Percentiles rank a stretch among this genome's conserved stretches.
Evolutionary conservation across 2,113 vertebrate species (phyloP).

Genomic region (Eulacestoma nigropectus): DNA sequence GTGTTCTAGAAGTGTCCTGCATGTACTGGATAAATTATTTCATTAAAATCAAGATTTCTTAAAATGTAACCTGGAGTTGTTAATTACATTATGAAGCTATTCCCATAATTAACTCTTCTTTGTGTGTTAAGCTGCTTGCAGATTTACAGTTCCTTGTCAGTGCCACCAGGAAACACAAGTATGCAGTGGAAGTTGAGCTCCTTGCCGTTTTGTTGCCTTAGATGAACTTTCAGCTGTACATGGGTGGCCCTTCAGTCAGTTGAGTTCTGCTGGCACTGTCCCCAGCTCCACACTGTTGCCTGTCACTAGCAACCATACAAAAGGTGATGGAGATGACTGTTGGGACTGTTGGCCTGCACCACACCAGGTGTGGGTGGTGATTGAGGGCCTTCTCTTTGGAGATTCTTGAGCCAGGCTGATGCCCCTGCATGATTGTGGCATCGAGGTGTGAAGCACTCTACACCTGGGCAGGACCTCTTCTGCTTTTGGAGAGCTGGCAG

Average conservation of each 20-base stretch:
- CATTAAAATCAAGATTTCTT: not conserved
- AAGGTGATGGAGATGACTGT: not conserved
- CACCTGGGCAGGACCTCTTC: not conserved
- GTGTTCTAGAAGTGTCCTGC: not conserved
- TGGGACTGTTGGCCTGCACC: not conserved
- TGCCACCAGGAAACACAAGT: not conserved
- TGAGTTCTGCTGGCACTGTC: not conserved
- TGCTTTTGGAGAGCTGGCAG: not conserved
- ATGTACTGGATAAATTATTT: not conserved
- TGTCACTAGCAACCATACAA: not conserved
- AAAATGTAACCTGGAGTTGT: not conserved
- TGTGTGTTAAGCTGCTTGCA: not conserved
- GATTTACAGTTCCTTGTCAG: not conserved
- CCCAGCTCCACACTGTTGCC: not conserved
- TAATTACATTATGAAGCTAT: not conserved
- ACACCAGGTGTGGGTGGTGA: not conserved
- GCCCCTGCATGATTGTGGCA: not conserved
- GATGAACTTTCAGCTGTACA: not conserved
- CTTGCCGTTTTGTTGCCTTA: not conserved
- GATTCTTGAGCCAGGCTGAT: not conserved
- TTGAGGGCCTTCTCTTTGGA: not conserved
- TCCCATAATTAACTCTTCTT: not conserved
- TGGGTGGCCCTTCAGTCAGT: not conserved
- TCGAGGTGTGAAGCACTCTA: not conserved
- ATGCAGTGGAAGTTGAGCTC: not conserved